Conservation (phyloP, 2,888 invertebrate genomes). For the Rotaria sp. region DNA sequence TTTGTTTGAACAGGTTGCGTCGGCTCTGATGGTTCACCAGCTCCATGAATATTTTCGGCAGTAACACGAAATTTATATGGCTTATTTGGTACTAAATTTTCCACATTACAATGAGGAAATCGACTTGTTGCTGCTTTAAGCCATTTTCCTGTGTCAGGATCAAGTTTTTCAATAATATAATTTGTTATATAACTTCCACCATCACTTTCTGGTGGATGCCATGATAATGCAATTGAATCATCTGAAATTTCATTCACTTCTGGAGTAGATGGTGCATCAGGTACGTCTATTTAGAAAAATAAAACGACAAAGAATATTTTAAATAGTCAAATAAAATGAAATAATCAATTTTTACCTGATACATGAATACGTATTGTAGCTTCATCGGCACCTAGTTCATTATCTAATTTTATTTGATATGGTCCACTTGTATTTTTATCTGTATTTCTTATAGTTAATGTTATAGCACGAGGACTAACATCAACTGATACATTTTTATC, state of each 20-base stretch:
- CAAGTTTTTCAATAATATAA: slow-evolving; percentile 83
- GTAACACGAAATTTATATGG: slow-evolving; percentile 95
- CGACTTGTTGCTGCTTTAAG: slow-evolving; percentile 41
- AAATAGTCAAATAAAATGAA: not conserved
- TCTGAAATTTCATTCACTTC: slow-evolving; percentile 75
- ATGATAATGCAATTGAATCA: slow-evolving; percentile 82
- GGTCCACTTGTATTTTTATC: slow-evolving; percentile 88
- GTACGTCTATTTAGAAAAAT: slow-evolving; percentile 66
- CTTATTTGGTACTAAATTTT: slow-evolving; percentile 87
- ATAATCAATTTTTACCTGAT: slow-evolving; percentile 62
- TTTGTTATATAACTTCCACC: slow-evolving; percentile 94
- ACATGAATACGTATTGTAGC: slow-evolving; percentile 92
- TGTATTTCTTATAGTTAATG: slow-evolving; percentile 85
- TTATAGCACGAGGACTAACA: slow-evolving; percentile 75
- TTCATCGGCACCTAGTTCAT: slow-evolving; percentile 86
- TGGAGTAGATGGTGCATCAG: slow-evolving; percentile 89
- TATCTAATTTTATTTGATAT: slow-evolving; percentile 87
- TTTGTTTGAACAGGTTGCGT: not conserved
- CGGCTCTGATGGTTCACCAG: slow-evolving; percentile 71
- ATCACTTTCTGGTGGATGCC: slow-evolving; percentile 91
- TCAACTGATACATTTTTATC: slow-evolving; percentile 44
- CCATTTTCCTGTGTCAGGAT: slow-evolving; percentile 53
- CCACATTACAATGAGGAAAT: slow-evolving; percentile 62
- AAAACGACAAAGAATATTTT: not conserved
- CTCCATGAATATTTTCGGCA: slow-evolving; percentile 95